Conservation (phyloP, 2,797 vertebrate species). For the Agapornis canus region DNA sequence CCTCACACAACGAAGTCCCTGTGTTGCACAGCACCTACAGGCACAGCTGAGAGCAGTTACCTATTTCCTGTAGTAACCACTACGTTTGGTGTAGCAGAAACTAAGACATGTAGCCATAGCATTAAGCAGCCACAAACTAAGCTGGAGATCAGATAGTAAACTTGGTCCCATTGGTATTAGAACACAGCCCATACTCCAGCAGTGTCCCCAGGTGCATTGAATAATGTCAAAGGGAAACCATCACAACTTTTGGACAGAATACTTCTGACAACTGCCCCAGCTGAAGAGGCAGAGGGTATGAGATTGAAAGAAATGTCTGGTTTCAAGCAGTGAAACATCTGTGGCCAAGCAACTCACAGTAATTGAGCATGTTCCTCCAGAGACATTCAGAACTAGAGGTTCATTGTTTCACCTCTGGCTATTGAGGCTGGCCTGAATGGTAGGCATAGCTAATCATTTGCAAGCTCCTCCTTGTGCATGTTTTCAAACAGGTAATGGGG, state of each 20-base stretch:
- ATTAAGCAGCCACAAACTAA: background rate
- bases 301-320: background rate
- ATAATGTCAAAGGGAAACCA: background rate
- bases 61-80: background rate
- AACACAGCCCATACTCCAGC: background rate
- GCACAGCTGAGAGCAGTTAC: background rate
- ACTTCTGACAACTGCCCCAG: background rate
- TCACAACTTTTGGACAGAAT: background rate
- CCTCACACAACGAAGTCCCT: background rate
- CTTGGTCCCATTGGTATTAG: background rate
- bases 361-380: background rate
- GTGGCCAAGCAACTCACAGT: background rate
- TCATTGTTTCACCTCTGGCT: background rate
- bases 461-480: background rate
- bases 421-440: background rate
- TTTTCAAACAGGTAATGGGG: background rate
- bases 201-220: fast-evolving
- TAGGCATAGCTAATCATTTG: background rate
- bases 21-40: background rate
- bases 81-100: background rate
- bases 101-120: fast-evolving
- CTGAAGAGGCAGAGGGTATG: background rate
- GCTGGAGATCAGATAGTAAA: too few relatives aligned
- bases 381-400: background rate
- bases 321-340: background rate